Conservation (phyloP, 2,797 vertebrate genomes). For the Champsocephalus gunnari region DNA sequence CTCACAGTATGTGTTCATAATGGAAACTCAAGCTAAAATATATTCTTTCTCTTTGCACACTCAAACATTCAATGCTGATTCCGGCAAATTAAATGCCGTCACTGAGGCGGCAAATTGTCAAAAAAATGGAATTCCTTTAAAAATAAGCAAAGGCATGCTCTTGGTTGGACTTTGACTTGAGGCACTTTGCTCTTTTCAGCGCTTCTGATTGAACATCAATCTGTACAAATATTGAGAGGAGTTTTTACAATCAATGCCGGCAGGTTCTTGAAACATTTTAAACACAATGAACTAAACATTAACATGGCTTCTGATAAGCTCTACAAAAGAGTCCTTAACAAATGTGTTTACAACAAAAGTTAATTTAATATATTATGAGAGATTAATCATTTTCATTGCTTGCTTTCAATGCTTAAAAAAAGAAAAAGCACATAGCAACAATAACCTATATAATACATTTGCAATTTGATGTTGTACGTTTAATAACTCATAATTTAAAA, state of each 20-base stretch:
- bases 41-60: slow-evolving; percentile 44
- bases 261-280: background rate
- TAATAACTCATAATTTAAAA: no score
- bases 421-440: background rate
- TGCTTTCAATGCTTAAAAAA: background rate
- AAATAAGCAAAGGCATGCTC: slow-evolving; percentile 17
- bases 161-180: slow-evolving; percentile 36
- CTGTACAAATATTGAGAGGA: background rate
- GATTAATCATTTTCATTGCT: background rate
- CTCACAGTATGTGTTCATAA: slow-evolving; percentile 49
- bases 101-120: slow-evolving; percentile 41
- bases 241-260: background rate
- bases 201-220: slow-evolving; percentile 7
- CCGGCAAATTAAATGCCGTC: slow-evolving; percentile 48
- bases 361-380: background rate
- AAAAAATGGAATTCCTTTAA: slow-evolving; percentile 36
- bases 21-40: slow-evolving; percentile 38
- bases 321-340: background rate
- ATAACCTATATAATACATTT: background rate
- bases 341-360: background rate
- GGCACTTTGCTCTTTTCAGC: background rate
- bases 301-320: background rate
- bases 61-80: slow-evolving; percentile 43
- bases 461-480: no score
- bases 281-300: background rate